Percentiles rank a stretch among this genome's conserved stretches.
phyloP scores from a whole-genome alignment of 2,113 vertebrate genomes.

The Corvus cornix region DNA sequence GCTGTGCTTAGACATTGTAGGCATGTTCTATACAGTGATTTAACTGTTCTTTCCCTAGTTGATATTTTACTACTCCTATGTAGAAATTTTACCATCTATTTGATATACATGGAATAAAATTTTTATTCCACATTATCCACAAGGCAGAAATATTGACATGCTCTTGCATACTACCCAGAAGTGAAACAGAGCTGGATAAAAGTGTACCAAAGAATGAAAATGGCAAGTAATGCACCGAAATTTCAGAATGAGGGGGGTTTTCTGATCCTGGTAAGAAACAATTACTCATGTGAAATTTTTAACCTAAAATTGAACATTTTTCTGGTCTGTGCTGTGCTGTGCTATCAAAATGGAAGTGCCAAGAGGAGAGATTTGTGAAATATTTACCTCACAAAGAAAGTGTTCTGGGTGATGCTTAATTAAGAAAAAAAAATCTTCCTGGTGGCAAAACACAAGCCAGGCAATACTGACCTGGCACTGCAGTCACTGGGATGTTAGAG shows the following conservation, averaged over 20 bases:
- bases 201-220: background rate
- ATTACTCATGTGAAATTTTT: background rate
- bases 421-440: background rate
- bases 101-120: background rate
- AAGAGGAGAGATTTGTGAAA: background rate
- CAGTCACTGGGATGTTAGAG: background rate
- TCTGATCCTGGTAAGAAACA: background rate
- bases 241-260: accelerated
- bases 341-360: background rate
- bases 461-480: background rate
- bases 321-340: background rate
- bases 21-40: background rate
- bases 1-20: background rate
- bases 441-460: background rate
- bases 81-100: background rate
- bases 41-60: background rate
- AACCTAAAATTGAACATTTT: background rate
- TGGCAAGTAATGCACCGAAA: background rate
- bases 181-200: background rate
- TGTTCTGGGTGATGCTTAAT: background rate
- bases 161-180: background rate
- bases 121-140: background rate
- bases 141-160: background rate
- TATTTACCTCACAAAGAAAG: background rate
- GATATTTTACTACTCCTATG: background rate